phyloP scores from a whole-genome alignment of 2,797 vertebrate genomes.

The Pipistrellus kuhlii region DNA sequence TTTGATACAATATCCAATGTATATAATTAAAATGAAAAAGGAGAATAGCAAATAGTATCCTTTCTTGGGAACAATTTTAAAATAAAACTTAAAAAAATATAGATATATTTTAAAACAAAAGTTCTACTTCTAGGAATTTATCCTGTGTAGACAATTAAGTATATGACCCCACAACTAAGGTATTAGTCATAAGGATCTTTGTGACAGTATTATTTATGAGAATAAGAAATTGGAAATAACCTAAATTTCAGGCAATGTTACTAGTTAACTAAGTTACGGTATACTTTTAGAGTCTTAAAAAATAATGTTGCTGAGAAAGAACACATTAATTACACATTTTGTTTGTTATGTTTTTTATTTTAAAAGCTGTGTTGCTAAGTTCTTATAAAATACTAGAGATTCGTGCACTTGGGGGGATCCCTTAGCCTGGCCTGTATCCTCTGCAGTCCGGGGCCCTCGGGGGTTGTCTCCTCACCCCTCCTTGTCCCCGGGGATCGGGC shows the following conservation, averaged over 20 bases:
- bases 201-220: conserved; percentile 62
- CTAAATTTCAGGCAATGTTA: background rate
- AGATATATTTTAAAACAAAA: conserved; percentile 31
- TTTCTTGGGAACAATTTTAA: background rate
- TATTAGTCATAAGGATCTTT: conserved; percentile 1
- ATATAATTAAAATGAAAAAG: background rate
- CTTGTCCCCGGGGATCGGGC: too few relatives aligned
- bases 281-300: background rate
- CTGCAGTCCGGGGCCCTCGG: too few relatives aligned
- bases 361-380: background rate
- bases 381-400: background rate
- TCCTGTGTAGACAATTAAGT: background rate
- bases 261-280: background rate
- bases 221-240: conserved; percentile 37
- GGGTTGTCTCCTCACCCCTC: too few relatives aligned
- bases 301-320: background rate
- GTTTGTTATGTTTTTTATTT: conserved; percentile 17
- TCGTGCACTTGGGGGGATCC: too few relatives aligned
- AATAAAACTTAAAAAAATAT: background rate
- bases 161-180: background rate
- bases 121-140: conserved; percentile 16
- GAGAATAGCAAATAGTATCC: background rate
- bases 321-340: background rate
- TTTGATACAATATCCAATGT: background rate
- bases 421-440: too few relatives aligned